Base-by-base conservation (phyloP, 1,140 invertebrate genomes). In the Papilio glaucus region DNA sequence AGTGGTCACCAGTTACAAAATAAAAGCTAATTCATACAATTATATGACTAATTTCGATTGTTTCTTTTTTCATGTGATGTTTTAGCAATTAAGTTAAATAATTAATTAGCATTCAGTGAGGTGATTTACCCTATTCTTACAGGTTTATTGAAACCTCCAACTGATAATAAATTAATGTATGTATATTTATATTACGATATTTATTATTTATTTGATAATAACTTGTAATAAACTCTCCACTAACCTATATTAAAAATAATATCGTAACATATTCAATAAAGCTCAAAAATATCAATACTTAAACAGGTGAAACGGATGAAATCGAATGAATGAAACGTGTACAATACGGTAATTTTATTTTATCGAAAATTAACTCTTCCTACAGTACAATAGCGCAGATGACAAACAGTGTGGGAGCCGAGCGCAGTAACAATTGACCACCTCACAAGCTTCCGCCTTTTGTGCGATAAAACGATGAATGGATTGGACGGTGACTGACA, bases 371-470 rank as follows among this genome's bases (percentile, higher is more conserved):
- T 69, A 69, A 69, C 61, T 73, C 72, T 72, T 76, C 61, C 37
- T 24, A 73, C 75, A 71, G 15, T n/a, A 72, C 71, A 72, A 72
- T 49, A 72, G 38, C 26, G 42, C 53, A 49, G 71, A 72, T 71
- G 69, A 72, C 71, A 67, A 49, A 45, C 49, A 39, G 41, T 73
- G 68, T 73, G 72, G 69, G 60, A 77, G 49, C 65, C 18, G 62
- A 49, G 21, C 33, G 10, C 45, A 53, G 21, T 42, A 72, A 69
- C 75, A 72, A 73, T 74, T 77, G 61, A 72, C 68, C 71, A 72
- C 60, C 74, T 53, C 72, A 75, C 75, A 75, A 67, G 65, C 71
- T 75, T 77, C 75, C 72, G 73, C 62, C 73, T 78, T 68, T 77
- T 77, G 77, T 74, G n/a, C 49, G 18, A 33, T 60, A 61, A 70